Evolutionary conservation across 2,113 vertebrate genomes (phyloP), one percentile per base, ranked within the genome.

Genomic region (Chitala chitala): DNA sequence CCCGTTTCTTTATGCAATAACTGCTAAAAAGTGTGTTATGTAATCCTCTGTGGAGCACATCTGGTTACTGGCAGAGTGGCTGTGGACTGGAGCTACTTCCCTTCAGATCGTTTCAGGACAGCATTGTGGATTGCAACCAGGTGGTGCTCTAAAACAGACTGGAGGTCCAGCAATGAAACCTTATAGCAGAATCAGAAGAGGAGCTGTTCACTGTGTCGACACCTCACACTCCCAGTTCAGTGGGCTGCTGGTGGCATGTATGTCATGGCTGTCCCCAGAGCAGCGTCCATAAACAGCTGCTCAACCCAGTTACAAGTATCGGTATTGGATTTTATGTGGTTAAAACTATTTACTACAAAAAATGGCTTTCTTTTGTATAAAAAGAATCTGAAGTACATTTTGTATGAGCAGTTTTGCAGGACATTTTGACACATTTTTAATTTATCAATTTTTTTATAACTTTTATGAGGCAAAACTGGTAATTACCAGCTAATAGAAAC

Each of bases 41-140:
- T 84, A 88, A 89, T 85, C 82, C 82, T 85, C 85, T 72, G 69
- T 59, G 77, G 71, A 77, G 66, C 79, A 80, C 83, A 86, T 84
- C 85, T 88, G 86, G 76, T 86, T 88, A 83, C 78, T 85, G 77
- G 78, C 66, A 51, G 71, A 33, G 61, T 13, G 38, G 61, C 53
- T 22, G 50, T 44, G 69, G 56, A 40, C 54, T 26, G 53, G 63
- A 51, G 50, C 63, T 59, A n/a, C 15, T 29, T 55, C 31, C 17
- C 22, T 3, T 38, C n/a, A n/a, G 51, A 22, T 56, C 54, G 33
- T 53, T 36, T 33, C 33, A 22, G 51, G 69, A 40, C 50, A 56
- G 9, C 29, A 58, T 58, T 42, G 26, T 31, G 54, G 70, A 59
- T 72, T 58, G 59, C 12, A 42, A 58, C 13, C 63, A 50, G 12